A percentile compares a stretch with the other conserved stretches of the same genome.
phyloP scores from a whole-genome alignment of 2,888 invertebrate genomes.

The Pantelozetes paolii region DNA sequence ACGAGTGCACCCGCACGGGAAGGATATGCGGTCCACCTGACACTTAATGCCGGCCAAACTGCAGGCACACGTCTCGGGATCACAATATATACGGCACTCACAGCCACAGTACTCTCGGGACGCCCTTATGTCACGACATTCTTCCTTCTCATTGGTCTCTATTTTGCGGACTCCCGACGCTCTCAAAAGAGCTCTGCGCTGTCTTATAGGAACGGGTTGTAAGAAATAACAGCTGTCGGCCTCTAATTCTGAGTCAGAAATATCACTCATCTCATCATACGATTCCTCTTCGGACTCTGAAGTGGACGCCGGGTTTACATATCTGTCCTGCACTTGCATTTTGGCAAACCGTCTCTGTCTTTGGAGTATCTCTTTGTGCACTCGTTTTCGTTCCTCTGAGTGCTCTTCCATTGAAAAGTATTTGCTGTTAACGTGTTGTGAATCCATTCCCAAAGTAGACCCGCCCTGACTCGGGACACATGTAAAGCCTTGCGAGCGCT shows the following conservation, averaged over 20 bases:
- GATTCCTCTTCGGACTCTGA: slow-evolving; percentile 47
- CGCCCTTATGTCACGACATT: slow-evolving; percentile 73
- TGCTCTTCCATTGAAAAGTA: slow-evolving; percentile 81
- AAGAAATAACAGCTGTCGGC: slow-evolving; percentile 83
- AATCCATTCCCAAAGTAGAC: slow-evolving; percentile 75
- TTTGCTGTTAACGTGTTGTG: slow-evolving; percentile 63
- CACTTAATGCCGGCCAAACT: slow-evolving; percentile 93
- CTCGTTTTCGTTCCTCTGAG: slow-evolving; percentile 72
- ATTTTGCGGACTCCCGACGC: slow-evolving; percentile 92
- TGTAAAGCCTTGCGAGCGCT: slow-evolving; percentile 64
- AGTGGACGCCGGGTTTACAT: slow-evolving; percentile 36
- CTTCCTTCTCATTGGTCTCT: slow-evolving; percentile 86
- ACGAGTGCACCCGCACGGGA: slow-evolving; percentile 92
- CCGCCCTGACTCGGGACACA: slow-evolving; percentile 59
- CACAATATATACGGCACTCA: slow-evolving; percentile 84
- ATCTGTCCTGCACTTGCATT: slow-evolving; percentile 39
- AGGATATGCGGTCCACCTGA: slow-evolving; percentile 88
- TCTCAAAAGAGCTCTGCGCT: slow-evolving; percentile 76
- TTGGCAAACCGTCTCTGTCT: slow-evolving; percentile 46
- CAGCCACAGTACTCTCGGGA: slow-evolving; percentile 85
- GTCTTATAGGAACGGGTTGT: slow-evolving; percentile 84
- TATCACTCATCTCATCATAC: slow-evolving; percentile 49
- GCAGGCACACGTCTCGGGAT: slow-evolving; percentile 92
- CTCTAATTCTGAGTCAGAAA: slow-evolving; percentile 71
- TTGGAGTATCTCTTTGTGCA: slow-evolving; percentile 68